A percentile compares a stretch with the other conserved stretches of the same genome.
phyloP scores from a whole-genome alignment of 2,888 invertebrate species.

The Cremastinae sp. region DNA sequence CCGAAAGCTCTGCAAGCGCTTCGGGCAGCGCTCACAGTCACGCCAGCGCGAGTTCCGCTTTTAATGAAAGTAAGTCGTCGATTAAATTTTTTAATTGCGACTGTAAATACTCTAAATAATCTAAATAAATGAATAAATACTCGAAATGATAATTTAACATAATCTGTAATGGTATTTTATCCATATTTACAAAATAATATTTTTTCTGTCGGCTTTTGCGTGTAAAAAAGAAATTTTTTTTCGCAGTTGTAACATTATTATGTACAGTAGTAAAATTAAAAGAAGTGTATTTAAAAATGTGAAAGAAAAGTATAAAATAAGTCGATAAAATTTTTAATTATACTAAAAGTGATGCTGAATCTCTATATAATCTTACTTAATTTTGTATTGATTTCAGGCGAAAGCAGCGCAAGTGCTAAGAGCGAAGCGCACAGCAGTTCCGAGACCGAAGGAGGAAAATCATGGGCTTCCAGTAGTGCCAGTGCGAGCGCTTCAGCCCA shows the following conservation, averaged over 20 bases:
- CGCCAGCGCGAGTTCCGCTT: constrained; percentile 44
- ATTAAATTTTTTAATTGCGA: too few relatives aligned
- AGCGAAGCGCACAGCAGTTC: constrained; percentile 40
- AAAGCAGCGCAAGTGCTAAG: constrained; percentile 47
- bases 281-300: too few relatives aligned
- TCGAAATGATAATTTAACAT: neutral
- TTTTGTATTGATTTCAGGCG: neutral
- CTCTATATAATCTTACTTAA: too few relatives aligned
- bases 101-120: neutral
- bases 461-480: constrained; percentile 52
- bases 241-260: too few relatives aligned
- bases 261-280: too few relatives aligned
- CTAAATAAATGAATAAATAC: neutral
- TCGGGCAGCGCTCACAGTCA: constrained; percentile 31
- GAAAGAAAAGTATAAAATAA: too few relatives aligned
- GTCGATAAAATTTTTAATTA: too few relatives aligned
- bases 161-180: too few relatives aligned
- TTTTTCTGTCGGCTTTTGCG: too few relatives aligned
- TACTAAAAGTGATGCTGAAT: too few relatives aligned
- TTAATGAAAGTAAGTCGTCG: constrained; percentile 21
- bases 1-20: constrained; percentile 40
- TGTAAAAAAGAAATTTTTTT: too few relatives aligned
- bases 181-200: too few relatives aligned
- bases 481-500: constrained; percentile 50
- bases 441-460: constrained; percentile 7